Evolutionary conservation across 2,888 invertebrate genomes (phyloP).

Genomic region (Autographa gamma): DNA sequence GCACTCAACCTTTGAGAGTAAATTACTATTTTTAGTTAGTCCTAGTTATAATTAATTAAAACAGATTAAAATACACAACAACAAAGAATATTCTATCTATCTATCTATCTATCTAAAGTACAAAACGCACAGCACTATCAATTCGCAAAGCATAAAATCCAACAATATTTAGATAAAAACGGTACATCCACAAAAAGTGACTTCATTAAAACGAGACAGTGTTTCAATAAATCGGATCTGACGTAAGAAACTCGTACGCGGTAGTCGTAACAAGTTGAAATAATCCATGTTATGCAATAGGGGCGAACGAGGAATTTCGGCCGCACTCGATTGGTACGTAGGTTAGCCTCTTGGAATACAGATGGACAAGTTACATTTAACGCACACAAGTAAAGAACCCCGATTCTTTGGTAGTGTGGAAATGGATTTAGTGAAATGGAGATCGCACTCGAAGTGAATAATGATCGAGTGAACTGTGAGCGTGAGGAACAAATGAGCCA

Average conservation of each 20-base stretch:
- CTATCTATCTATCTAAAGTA: too few relatives aligned
- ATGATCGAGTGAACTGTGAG: conserved; percentile 62
- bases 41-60: background rate
- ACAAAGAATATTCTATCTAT: too few relatives aligned
- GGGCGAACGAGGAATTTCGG: conserved; percentile 62
- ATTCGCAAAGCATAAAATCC: conserved; percentile 69
- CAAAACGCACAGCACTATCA: conserved; percentile 63
- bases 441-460: conserved; percentile 70
- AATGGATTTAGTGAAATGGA: conserved; percentile 67
- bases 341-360: conserved; percentile 63
- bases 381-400: conserved; percentile 45
- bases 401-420: conserved; percentile 52
- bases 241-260: conserved; percentile 65
- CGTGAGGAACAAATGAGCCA: conserved; percentile 51
- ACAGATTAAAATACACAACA: conserved; percentile 42
- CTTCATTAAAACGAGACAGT: conserved; percentile 57
- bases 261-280: conserved; percentile 65
- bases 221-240: conserved; percentile 60
- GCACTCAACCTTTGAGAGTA: too few relatives aligned
- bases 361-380: conserved; percentile 65
- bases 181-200: conserved; percentile 61
- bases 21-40: too few relatives aligned
- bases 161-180: conserved; percentile 61
- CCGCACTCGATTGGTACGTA: conserved; percentile 52
- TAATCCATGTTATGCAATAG: conserved; percentile 70